These are phyloP conservation scores for Oncorhynchus gorbuscha DNA, from an alignment of 2,113 vertebrate species.

Conservation along the genomic window DNA sequence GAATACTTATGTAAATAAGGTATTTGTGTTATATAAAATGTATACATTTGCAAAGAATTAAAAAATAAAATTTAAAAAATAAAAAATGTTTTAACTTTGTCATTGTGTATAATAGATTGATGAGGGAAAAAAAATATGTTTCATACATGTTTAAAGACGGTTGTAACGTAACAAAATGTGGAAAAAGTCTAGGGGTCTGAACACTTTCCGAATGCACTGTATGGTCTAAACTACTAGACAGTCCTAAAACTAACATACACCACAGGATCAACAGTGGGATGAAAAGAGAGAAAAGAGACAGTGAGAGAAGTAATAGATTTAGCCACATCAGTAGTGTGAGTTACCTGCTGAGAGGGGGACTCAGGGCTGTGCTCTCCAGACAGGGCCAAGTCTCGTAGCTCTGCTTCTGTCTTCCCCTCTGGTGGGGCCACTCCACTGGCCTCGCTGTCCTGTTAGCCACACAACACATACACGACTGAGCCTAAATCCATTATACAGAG, in stretches of 20 bases:
- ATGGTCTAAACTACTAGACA: too few relatives aligned
- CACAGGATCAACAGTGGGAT: neutral
- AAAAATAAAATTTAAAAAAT: too few relatives aligned
- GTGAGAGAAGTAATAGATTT: neutral
- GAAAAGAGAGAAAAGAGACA: neutral
- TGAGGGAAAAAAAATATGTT: too few relatives aligned
- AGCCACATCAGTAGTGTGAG: neutral
- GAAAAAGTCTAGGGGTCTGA: neutral
- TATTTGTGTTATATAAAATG: too few relatives aligned
- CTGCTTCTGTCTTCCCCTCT: conserved; percentile 72
- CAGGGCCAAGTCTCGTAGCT: conserved; percentile 61
- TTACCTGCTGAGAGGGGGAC: conserved; percentile 65
- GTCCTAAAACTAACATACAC: too few relatives aligned
- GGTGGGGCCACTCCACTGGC: conserved; percentile 50
- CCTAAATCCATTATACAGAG: neutral
- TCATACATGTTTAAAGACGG: too few relatives aligned
- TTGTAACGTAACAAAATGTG: too few relatives aligned
- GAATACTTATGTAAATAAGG: too few relatives aligned
- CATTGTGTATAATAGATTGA: too few relatives aligned
- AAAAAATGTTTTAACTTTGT: too few relatives aligned
- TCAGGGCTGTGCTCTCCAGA: conserved; percentile 72
- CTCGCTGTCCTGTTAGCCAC: conserved; percentile 63
- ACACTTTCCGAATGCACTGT: too few relatives aligned
- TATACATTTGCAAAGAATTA: too few relatives aligned
- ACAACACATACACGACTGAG: conserved; percentile 13